Conservation (phyloP, 2,797 vertebrate genomes). For the Argentina silus region DNA sequence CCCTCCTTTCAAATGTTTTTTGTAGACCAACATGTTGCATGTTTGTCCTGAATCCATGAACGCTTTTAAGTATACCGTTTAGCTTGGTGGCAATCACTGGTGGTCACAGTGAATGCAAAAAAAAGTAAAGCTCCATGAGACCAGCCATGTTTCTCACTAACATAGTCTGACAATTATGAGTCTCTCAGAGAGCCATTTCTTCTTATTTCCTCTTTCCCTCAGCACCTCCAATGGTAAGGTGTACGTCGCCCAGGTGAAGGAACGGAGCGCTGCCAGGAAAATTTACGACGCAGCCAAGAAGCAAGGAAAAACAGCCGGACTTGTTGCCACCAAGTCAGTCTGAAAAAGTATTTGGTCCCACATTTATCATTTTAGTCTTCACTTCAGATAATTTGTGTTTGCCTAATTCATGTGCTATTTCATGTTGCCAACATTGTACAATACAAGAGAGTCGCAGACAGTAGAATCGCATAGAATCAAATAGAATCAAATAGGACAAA, state of each 20-base stretch:
- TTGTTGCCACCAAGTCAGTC: slow-evolving; percentile 85
- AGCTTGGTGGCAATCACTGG: slow-evolving; percentile 9
- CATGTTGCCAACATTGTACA: background rate
- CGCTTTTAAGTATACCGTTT: slow-evolving; percentile 14
- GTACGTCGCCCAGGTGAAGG: slow-evolving; percentile 84
- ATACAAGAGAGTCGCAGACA: background rate
- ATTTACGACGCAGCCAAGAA: slow-evolving; percentile 84
- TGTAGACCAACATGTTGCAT: slow-evolving; percentile 40
- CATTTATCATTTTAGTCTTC: background rate
- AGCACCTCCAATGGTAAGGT: slow-evolving; percentile 76
- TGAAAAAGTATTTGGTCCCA: background rate
- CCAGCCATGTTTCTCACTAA: slow-evolving; percentile 38
- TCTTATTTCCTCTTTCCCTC: background rate
- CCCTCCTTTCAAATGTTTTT: slow-evolving; percentile 18
- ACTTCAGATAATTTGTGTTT: background rate
- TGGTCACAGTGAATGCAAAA: slow-evolving; percentile 35
- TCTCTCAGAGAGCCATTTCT: slow-evolving; percentile 53
- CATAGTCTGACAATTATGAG: slow-evolving; percentile 56
- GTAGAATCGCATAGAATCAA: no score
- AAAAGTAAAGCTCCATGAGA: slow-evolving; percentile 32
- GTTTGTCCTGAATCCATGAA: slow-evolving; percentile 39
- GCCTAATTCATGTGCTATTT: background rate
- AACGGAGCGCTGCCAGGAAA: slow-evolving; percentile 85
- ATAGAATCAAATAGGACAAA: no score
- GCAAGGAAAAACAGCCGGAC: slow-evolving; percentile 84